These are phyloP conservation scores for Lordiphosa clarofinis DNA, from an alignment of 1,140 invertebrate species.

Conservation along the genomic window DNA sequence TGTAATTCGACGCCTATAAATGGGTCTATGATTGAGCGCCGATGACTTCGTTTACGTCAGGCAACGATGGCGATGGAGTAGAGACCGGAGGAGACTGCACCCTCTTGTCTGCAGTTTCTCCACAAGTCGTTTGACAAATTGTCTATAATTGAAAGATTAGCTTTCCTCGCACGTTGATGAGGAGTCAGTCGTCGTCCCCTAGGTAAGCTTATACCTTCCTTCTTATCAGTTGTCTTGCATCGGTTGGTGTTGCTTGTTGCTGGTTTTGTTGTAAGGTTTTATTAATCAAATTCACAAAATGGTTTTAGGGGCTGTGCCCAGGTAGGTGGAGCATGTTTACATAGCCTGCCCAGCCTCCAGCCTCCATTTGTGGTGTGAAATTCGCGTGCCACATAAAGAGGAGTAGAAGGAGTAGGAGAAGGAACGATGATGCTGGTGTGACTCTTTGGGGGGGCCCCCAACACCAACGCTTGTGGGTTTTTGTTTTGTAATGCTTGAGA, in stretches of 20 bases:
- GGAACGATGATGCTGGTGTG: neutral
- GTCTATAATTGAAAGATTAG: constrained; percentile 80
- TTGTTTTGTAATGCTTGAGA: constrained; percentile 72
- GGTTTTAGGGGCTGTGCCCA: constrained; percentile 67
- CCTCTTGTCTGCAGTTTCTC: constrained; percentile 42
- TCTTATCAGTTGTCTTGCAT: constrained; percentile 66
- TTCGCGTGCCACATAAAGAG: constrained; percentile 57
- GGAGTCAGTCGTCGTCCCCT: constrained; percentile 9
- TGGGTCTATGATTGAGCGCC: constrained; percentile 78
- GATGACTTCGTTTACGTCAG: constrained; percentile 75
- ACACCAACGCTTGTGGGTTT: constrained; percentile 23
- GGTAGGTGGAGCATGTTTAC: constrained; percentile 75
- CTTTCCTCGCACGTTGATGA: constrained; percentile 75
- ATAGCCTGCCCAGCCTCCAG: constrained; percentile 48
- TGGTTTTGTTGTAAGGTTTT: constrained; percentile 60
- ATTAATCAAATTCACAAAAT: constrained; percentile 79
- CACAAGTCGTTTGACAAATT: constrained; percentile 78
- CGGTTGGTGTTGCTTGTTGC: constrained; percentile 40
- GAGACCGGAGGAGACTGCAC: constrained; percentile 29
- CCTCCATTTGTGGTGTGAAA: constrained; percentile 72
- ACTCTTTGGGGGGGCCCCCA: constrained; percentile 10
- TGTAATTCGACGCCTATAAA: constrained; percentile 80
- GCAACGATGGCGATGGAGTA: constrained; percentile 46
- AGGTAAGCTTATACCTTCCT: constrained; percentile 32
- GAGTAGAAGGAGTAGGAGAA: constrained; percentile 14